Conservation (phyloP, 2,888 invertebrate genomes). For the Drosophila maculinotata region DNA sequence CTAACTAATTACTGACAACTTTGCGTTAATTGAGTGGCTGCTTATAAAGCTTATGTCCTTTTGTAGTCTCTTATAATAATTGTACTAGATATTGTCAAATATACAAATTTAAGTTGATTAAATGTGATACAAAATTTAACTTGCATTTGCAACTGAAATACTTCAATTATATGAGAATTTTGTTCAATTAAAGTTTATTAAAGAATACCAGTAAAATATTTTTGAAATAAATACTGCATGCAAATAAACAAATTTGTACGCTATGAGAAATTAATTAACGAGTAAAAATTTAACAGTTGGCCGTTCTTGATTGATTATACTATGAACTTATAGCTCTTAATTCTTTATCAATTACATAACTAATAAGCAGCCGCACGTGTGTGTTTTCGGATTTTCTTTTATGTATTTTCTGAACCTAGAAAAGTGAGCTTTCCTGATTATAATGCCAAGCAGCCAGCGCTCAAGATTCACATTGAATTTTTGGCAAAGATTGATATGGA, state of each 20-base stretch:
- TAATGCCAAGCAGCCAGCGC: constrained; percentile 4
- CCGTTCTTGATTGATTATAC: no score
- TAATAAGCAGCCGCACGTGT: neutral
- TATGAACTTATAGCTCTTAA: neutral
- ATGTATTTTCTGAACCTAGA: no score
- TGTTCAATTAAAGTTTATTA: constrained; percentile 11
- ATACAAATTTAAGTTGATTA: neutral
- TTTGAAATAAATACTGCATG: neutral
- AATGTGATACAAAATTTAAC: no score
- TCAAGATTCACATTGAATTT: constrained; percentile 2
- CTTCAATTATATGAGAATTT: constrained; percentile 1
- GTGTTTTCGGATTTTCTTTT: neutral
- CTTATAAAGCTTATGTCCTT: constrained; percentile 31
- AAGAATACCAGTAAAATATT: constrained; percentile 1
- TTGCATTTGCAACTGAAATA: neutral
- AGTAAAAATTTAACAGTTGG: neutral
- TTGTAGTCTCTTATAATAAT: neutral
- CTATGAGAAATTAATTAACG: neutral
- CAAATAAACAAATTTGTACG: constrained; percentile 4
- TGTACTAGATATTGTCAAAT: neutral
- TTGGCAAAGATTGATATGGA: constrained; percentile 13
- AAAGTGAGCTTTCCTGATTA: no score
- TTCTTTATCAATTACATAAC: neutral
- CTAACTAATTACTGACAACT: constrained; percentile 62
- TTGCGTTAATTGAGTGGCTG: constrained; percentile 57